phyloP scores from a whole-genome alignment of 2,113 vertebrate genomes.

The Progne subis region DNA sequence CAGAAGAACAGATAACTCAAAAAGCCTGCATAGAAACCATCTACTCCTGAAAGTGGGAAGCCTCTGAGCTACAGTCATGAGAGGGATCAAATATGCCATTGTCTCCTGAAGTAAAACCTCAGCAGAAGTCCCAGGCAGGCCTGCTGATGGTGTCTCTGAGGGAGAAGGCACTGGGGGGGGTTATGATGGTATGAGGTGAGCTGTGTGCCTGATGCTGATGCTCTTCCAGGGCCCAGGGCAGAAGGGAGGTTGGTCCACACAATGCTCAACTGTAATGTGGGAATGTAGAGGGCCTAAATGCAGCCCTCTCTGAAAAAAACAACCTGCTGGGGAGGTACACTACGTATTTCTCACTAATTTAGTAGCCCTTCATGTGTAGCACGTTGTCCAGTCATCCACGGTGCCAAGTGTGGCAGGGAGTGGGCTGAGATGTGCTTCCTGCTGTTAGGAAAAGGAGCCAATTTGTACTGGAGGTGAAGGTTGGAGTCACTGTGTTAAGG shows the following conservation, averaged over 20 bases:
- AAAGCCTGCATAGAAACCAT: not conserved
- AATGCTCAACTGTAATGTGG: fast-evolving
- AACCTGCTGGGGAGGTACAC: not conserved
- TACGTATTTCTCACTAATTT: not conserved
- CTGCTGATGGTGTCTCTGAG: not conserved
- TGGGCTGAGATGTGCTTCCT: not conserved
- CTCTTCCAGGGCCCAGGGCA: not conserved
- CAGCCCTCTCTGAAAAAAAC: not conserved
- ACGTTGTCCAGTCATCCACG: fast-evolving
- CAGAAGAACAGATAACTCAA: not conserved
- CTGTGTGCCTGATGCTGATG: not conserved
- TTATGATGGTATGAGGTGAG: not conserved
- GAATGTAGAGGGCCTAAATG: not conserved
- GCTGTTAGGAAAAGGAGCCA: not conserved
- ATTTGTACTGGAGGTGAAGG: not conserved
- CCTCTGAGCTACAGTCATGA: not conserved
- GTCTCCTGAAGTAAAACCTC: not conserved
- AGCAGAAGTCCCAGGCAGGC: not conserved
- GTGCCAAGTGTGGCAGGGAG: not conserved
- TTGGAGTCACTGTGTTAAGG: not conserved
- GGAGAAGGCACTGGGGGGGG: not conserved
- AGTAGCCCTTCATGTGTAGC: not conserved
- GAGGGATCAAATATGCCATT: not conserved
- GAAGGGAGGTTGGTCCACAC: fast-evolving
- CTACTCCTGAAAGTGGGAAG: not conserved